A percentile compares a stretch with the other conserved stretches of the same genome.
phyloP scores from a whole-genome alignment of 2,888 invertebrate genomes.

The Molorchus minor region DNA sequence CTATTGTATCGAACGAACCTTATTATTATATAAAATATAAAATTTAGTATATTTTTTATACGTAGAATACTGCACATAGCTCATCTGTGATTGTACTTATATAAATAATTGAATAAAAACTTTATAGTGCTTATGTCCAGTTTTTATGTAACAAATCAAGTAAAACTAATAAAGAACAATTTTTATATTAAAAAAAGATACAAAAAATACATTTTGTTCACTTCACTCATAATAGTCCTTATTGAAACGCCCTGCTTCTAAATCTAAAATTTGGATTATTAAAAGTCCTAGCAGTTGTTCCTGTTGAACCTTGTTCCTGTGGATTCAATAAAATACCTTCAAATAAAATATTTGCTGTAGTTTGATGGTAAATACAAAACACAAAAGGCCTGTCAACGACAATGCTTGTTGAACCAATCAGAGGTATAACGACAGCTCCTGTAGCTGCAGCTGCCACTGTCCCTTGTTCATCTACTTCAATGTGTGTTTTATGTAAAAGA shows the following conservation, averaged over 20 bases:
- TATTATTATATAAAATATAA: slow-evolving; percentile 7
- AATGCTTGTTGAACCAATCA: slow-evolving; percentile 67
- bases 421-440: slow-evolving; percentile 68
- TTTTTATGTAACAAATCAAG: background rate
- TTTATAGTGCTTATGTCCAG: background rate
- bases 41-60: slow-evolving; percentile 17
- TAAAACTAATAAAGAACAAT: background rate
- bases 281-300: background rate
- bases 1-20: no score
- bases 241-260: slow-evolving; percentile 6
- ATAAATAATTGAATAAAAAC: background rate
- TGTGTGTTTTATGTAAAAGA: slow-evolving; percentile 71
- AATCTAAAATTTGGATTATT: background rate
- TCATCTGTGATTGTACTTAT: slow-evolving; percentile 22
- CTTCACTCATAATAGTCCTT: background rate
- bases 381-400: slow-evolving; percentile 71
- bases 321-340: slow-evolving; percentile 71
- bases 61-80: slow-evolving; percentile 3
- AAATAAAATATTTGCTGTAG: slow-evolving; percentile 68
- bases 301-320: background rate
- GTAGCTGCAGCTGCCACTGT: slow-evolving; percentile 73
- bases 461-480: slow-evolving; percentile 73
- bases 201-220: no score
- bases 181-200: slow-evolving; percentile 15
- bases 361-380: slow-evolving; percentile 71